Evolutionary conservation across 2,888 invertebrate genomes (phyloP), one percentile per base, ranked within the genome.

Genomic region (Cinara cedri): DNA sequence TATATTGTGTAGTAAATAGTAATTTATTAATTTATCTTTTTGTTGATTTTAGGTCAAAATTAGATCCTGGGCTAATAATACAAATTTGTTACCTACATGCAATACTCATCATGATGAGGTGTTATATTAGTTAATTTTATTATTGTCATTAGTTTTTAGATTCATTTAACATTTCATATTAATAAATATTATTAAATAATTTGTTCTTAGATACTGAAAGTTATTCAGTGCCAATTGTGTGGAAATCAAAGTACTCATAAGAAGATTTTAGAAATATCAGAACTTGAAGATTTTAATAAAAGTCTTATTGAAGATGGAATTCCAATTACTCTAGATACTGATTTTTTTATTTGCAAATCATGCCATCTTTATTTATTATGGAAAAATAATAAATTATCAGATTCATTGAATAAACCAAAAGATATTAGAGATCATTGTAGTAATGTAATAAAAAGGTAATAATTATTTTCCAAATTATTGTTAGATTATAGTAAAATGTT

Each of bases 271-370:
- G 0, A 13, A 1, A 2, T 19, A 3, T 4, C 13, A 1, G 19
- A 19, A 34, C 3, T n/a, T 3, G 0, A 10, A 1, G 3, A 16
- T 26, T 75, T 55, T 65, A 54, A 75, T 26, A 2, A 9, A 14
- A 54, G 75, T 16, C 75, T 84, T 21, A 81, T 81, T 44, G 81
- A 83, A 68, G 84, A 88, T 90, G 86, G 89, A 88, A 88, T 95
- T 72, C 93, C 93, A 0, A 90, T 92, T 16, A 87, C 88, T 83
- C 87, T 94, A 83, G 85, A 87, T 1, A 89, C 90, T 83, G 90
- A 91, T 81, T 91, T 92, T 0, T 92, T 93, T 72, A 90, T 94
- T 62, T 95, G 95, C 86, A 94, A 94, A 86, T 86, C 92, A 34
- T 95, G 94, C 84, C 90, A 92, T 81, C 91, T 92, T 86, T 94